Conservation (phyloP, 2,797 vertebrate species). For the Thripadectes ignobilis region DNA sequence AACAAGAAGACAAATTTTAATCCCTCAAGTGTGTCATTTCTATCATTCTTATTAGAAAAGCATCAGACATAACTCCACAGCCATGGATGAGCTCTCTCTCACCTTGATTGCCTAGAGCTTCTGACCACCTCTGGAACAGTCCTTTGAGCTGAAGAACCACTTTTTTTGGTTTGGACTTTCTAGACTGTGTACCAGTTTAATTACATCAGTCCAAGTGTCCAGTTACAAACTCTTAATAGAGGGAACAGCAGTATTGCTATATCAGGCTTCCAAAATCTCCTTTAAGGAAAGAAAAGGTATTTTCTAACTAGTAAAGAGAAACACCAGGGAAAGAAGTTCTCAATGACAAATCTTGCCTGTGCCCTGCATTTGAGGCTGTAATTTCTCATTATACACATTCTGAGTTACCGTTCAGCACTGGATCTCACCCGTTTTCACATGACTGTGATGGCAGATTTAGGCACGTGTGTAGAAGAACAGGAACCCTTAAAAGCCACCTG, state of each 20-base stretch:
- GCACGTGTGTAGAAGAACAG: background rate
- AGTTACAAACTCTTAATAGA: background rate
- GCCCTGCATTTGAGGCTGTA: background rate
- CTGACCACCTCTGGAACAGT: background rate
- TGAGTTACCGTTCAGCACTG: background rate
- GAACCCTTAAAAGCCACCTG: background rate
- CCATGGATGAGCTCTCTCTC: background rate
- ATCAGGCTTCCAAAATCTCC: background rate
- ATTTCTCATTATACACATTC: background rate
- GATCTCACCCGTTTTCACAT: background rate
- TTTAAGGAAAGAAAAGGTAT: background rate
- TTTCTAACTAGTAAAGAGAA: background rate
- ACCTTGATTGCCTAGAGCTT: background rate
- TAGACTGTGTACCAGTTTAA: background rate
- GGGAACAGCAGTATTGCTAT: background rate
- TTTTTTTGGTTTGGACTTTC: background rate
- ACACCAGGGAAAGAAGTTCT: background rate
- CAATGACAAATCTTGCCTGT: background rate
- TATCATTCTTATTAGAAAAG: constrained; percentile 11
- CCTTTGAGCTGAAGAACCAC: background rate
- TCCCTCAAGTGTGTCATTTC: background rate
- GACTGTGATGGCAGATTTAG: background rate
- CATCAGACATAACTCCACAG: background rate
- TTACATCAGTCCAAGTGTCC: background rate
- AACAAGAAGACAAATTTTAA: constrained; percentile 32